Base-by-base conservation (phyloP, 2,888 invertebrate species). In the Lydus trimaculatus region DNA sequence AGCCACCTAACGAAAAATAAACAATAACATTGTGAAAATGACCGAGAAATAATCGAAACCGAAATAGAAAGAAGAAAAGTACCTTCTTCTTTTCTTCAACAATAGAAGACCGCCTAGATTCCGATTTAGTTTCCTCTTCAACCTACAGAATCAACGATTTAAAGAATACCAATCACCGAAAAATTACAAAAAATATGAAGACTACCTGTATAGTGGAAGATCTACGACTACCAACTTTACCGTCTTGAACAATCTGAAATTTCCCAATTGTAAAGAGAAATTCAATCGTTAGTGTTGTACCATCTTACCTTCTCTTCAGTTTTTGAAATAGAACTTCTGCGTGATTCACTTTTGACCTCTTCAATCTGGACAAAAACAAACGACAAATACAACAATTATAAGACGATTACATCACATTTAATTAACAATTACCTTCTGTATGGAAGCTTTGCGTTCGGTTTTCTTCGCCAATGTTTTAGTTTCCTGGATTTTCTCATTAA, bases 401-500 rank as follows among this genome's bases (percentile, higher is more conserved):
- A 73, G 17, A 68, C 66, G 72, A 69, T 39, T 60, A 67, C 62
- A 64, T 64, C 52, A 67, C 13, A 11, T 61, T 28, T 33, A 31
- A 31, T 33, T 8, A 60, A 43, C 58, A 58, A 20, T 77, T 83
- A 84, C 84, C 83, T 84, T 83, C 74, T 80, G 80, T 13, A 80
- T 73, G 31, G 82, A 80, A 43, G 81, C 72, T 58, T 83, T 84
- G 78, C 87, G 86, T 72, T 85, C 85, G 65, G 81, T 78, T 69
- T 87, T 87, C 79, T 87, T 87, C 80, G 88, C 87, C 67, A 89
- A 90, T 79, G 88, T 87, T 83, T 90, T 89, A 66, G 88, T 86
- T 82, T 89, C 89, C 82, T 86, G 76, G 73, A 74, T 66, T 72
- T 28, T 23, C 15, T 4, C 64, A 71, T 70, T 58, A 64, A 65